Evolutionary conservation across 2,888 invertebrate genomes (phyloP).

Genomic region (Mesorhabditis spiculigera): DNA sequence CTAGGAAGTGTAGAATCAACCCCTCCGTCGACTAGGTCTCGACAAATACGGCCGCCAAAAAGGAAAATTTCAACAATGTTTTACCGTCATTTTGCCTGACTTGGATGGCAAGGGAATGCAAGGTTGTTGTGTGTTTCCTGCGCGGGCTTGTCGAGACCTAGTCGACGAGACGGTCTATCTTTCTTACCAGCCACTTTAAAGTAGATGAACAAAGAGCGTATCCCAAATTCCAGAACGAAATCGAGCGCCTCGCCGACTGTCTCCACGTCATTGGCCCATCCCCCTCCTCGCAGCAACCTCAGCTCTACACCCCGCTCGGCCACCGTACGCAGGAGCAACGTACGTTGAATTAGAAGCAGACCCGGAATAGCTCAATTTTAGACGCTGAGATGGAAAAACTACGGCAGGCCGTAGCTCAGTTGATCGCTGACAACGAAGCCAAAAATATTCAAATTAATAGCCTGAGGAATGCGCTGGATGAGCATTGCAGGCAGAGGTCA

Average conservation of each 20-base stretch:
- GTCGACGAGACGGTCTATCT: too few species aligned
- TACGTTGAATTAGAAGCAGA: not conserved
- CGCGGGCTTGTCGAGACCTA: too few species aligned
- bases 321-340: constrained; percentile 13
- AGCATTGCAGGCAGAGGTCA: constrained; percentile 22
- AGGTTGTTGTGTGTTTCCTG: too few species aligned
- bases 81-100: too few species aligned
- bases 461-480: constrained; percentile 55
- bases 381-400: constrained; percentile 63
- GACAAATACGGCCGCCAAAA: too few species aligned
- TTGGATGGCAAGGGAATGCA: too few species aligned
- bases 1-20: too few species aligned
- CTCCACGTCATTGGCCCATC: constrained; percentile 32
- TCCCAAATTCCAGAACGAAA: constrained; percentile 30
- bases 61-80: too few species aligned
- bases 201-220: too few species aligned
- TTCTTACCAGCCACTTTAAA: too few species aligned
- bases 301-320: constrained; percentile 15
- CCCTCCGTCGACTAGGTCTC: too few species aligned
- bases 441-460: constrained; percentile 62
- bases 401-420: constrained; percentile 61
- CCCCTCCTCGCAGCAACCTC: not conserved
- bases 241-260: constrained; percentile 43
- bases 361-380: constrained; percentile 32
- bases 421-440: constrained; percentile 63